These are phyloP conservation scores for Sebastes wilsoni DNA, from an alignment of 2,797 vertebrate genomes.

Conservation along the genomic window DNA sequence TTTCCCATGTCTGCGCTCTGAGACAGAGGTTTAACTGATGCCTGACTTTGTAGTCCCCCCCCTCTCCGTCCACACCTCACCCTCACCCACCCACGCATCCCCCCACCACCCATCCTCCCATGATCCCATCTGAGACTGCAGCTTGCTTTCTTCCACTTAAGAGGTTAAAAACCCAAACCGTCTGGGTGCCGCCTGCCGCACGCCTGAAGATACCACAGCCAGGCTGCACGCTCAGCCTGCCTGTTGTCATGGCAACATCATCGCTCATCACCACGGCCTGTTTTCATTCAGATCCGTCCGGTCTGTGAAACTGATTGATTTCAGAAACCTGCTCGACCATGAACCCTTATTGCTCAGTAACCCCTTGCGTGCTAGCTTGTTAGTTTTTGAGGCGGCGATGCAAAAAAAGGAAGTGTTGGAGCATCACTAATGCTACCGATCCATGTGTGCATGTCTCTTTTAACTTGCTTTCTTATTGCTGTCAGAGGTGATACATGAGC, in stretches of 20 bases:
- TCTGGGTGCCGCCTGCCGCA: slow-evolving; percentile 75
- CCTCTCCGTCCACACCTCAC: background rate
- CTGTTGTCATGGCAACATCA: slow-evolving; percentile 96
- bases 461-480: slow-evolving; percentile 23
- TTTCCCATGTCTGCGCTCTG: slow-evolving; percentile 59
- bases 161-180: slow-evolving; percentile 78
- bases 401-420: background rate
- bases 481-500: slow-evolving; percentile 23
- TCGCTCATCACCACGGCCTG: slow-evolving; percentile 86
- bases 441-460: slow-evolving; percentile 46
- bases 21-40: slow-evolving; percentile 56
- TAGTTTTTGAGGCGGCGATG: slow-evolving; percentile 34
- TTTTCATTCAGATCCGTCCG: slow-evolving; percentile 91
- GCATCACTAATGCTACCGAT: slow-evolving; percentile 6
- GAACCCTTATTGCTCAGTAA: slow-evolving; percentile 66
- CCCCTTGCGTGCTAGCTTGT: slow-evolving; percentile 50
- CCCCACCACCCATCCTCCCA: background rate
- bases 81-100: slow-evolving; percentile 5
- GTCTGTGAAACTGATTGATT: slow-evolving; percentile 87
- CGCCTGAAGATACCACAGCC: slow-evolving; percentile 77
- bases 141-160: slow-evolving; percentile 80
- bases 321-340: slow-evolving; percentile 86
- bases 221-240: slow-evolving; percentile 85
- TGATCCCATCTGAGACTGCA: slow-evolving; percentile 59
- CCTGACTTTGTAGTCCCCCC: slow-evolving; percentile 45